Evolutionary conservation across 2,797 vertebrate species (phyloP).

Genomic region (Tarsius wallacei): DNA sequence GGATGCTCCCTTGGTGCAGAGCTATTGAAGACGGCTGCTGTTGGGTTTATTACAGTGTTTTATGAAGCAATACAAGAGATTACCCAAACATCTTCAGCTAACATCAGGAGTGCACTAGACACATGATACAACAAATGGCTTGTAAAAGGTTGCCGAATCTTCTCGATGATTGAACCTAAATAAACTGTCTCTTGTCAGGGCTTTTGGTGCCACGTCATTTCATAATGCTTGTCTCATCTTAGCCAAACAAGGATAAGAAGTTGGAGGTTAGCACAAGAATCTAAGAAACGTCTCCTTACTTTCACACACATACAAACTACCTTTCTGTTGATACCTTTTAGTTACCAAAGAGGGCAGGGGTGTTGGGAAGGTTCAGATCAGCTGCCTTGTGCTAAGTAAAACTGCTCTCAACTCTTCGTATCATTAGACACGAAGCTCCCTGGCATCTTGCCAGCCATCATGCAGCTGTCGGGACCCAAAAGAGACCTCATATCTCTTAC

Average conservation of each 20-base stretch:
- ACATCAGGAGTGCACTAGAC: neutral
- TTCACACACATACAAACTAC: neutral
- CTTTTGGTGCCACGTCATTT: neutral
- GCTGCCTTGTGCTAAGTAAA: neutral
- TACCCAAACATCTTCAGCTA: neutral
- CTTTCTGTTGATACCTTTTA: neutral
- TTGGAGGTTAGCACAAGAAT: neutral
- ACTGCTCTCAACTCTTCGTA: neutral
- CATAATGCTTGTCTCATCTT: neutral
- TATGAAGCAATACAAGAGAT: constrained; percentile 47
- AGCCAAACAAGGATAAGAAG: neutral
- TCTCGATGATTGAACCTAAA: constrained; percentile 60
- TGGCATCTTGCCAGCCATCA: no score
- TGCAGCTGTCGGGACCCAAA: neutral
- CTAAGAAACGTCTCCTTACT: neutral
- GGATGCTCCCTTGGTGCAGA: neutral
- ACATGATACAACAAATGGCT: neutral
- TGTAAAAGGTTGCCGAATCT: neutral
- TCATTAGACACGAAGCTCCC: neutral
- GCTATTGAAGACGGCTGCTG: neutral
- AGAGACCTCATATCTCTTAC: neutral
- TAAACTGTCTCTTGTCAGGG: constrained; percentile 13
- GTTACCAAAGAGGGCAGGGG: neutral
- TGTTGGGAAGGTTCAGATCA: neutral
- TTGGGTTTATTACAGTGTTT: neutral